Evolutionary conservation across 2,888 invertebrate genomes (phyloP).

Genomic region (Aelia acuminata): DNA sequence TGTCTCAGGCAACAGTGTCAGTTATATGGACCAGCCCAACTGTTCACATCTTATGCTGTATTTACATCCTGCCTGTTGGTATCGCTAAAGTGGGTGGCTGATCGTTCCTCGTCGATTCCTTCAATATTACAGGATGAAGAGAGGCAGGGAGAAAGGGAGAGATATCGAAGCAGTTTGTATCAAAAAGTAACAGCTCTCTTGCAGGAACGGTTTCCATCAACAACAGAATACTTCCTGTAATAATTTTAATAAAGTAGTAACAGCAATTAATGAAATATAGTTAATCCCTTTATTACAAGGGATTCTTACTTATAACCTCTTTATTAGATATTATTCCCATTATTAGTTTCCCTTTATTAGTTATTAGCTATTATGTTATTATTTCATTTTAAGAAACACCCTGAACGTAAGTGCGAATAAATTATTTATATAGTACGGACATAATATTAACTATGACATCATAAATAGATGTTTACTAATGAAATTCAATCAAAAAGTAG

Average conservation of each 20-base stretch:
- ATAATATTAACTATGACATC: too few relatives aligned
- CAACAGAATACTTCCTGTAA: not conserved
- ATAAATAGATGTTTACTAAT: too few relatives aligned
- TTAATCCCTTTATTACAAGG: too few relatives aligned
- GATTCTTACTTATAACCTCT: too few relatives aligned
- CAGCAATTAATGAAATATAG: not conserved
- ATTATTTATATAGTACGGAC: too few relatives aligned
- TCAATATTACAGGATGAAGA: constrained; percentile 2
- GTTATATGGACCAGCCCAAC: constrained; percentile 14
- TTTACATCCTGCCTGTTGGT: constrained; percentile 7
- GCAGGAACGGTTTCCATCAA: not conserved
- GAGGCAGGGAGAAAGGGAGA: constrained; percentile 16
- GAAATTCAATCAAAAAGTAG: too few relatives aligned
- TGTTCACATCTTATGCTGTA: constrained; percentile 24
- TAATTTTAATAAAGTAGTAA: not conserved
- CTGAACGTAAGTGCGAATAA: too few relatives aligned
- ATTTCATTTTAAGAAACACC: too few relatives aligned
- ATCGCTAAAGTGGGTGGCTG: constrained; percentile 9
- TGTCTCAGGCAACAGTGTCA: constrained; percentile 8
- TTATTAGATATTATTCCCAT: too few relatives aligned
- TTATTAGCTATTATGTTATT: too few relatives aligned
- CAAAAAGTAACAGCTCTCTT: not conserved
- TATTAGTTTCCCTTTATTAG: too few relatives aligned
- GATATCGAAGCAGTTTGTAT: not conserved
- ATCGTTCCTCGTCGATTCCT: not conserved